phyloP scores from a whole-genome alignment of 2,113 vertebrate genomes.

The Phylloscopus trochilus region DNA sequence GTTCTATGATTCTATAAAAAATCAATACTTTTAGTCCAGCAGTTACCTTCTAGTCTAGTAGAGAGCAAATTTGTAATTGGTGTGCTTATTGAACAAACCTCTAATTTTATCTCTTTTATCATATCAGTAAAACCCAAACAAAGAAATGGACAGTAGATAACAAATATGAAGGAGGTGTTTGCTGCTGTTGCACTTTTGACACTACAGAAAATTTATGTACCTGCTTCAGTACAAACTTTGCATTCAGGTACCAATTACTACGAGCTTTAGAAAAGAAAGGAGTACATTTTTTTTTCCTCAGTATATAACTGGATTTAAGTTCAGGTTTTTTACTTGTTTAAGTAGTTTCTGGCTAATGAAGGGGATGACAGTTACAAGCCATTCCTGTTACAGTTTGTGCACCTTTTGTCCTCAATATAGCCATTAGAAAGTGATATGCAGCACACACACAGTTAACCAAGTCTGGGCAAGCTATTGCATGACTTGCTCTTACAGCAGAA shows the following conservation, averaged over 20 bases:
- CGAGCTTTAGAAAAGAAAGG: neutral
- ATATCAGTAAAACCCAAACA: neutral
- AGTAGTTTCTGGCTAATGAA: neutral
- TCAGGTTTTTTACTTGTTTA: neutral
- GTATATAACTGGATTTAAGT: neutral
- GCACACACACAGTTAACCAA: constrained; percentile 9
- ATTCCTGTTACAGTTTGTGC: neutral
- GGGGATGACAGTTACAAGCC: neutral
- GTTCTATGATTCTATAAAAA: neutral
- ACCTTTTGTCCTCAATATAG: neutral
- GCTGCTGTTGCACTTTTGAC: neutral
- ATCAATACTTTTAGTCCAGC: neutral
- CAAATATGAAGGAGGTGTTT: neutral
- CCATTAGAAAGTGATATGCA: neutral
- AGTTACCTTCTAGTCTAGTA: neutral
- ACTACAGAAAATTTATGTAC: neutral
- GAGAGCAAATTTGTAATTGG: constrained; percentile 2
- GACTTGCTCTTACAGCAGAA: constrained; percentile 49
- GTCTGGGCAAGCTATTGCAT: constrained; percentile 30
- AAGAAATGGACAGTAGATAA: neutral
- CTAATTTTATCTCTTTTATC: constrained; percentile 11
- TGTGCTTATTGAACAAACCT: neutral
- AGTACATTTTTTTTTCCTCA: neutral
- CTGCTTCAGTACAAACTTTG: neutral
- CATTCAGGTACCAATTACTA: neutral